Evolutionary conservation across 1,140 invertebrate species (phyloP), one percentile per base, ranked within the genome.

Genomic region (Elysia chlorotica): DNA sequence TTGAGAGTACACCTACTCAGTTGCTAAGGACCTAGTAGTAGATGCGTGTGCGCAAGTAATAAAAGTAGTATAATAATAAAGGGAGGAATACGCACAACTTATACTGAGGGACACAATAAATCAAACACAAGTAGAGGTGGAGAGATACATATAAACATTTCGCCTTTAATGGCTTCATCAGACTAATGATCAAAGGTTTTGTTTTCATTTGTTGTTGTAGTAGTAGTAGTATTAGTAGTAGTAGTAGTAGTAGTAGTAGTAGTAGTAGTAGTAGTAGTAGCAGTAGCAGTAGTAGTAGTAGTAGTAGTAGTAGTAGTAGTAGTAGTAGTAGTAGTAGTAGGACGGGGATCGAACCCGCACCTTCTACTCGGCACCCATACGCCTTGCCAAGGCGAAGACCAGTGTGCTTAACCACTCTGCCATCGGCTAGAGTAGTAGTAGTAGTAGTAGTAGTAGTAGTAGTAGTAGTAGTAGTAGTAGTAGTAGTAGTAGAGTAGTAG

Each of bases 221-320:
- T n/a, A 57, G 54, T n/a, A 57, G 54, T 57, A 57, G 21, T 57
- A 57, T 6, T n/a, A 57, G 21, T 57, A 57, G 54, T 57, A 57
- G 30, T 57, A n/a, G n/a, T 14, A 48, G 10, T 14, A 10, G 10
- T n/a, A 48, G 10, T n/a, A 57, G 54, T 57, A 57, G 54, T 57
- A 57, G n/a, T 5, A 57, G 54, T 10, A 57, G 54, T 10, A 57
- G 54, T 10, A 57, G 54, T 10, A 57, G 54, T 10, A 57, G 54
- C 5, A 57, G 54, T 10, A 57, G 54, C 5, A 57, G 54, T 10
- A 57, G 54, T 10, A 57, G 54, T 10, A 57, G 54, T 10, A 57
- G 54, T 10, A 57, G 54, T 10, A 57, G 54, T 10, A 57, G 54
- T 57, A 57, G 54, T 10, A 57, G 54, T 57, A 23, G 5, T 57